Evolutionary conservation across 1,140 invertebrate genomes (phyloP).

Genomic region (Metopolophium dirhodum): DNA sequence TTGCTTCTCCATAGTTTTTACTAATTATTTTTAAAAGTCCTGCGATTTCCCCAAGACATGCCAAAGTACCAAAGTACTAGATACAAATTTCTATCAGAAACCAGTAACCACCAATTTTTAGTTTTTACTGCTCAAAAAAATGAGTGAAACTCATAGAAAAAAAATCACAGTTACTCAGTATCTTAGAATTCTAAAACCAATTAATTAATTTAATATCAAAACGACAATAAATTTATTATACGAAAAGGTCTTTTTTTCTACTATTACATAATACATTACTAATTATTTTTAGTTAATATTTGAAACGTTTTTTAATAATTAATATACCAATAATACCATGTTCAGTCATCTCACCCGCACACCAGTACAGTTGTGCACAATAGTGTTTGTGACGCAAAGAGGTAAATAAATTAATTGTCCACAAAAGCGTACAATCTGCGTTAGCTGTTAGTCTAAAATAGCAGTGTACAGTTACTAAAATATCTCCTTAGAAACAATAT

Average conservation of each 20-base stretch:
- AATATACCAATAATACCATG: neutral
- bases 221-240: too few relatives aligned
- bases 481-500: conserved; percentile 6
- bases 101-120: too few relatives aligned
- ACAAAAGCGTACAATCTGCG: neutral
- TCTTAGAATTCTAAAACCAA: too few relatives aligned
- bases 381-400: neutral
- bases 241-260: neutral
- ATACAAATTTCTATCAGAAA: too few relatives aligned
- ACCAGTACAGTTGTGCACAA: neutral
- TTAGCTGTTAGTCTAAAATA: neutral
- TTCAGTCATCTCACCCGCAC: neutral
- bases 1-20: too few relatives aligned
- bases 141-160: too few relatives aligned
- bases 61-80: too few relatives aligned
- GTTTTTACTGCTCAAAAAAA: too few relatives aligned
- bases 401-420: neutral
- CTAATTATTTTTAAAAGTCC: too few relatives aligned
- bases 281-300: neutral
- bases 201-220: too few relatives aligned
- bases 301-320: neutral
- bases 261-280: neutral
- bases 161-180: too few relatives aligned
- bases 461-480: neutral
- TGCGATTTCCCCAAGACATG: too few relatives aligned